Base-by-base conservation (phyloP, 2,797 vertebrate species). In the Brachyrhaphis roseni region DNA sequence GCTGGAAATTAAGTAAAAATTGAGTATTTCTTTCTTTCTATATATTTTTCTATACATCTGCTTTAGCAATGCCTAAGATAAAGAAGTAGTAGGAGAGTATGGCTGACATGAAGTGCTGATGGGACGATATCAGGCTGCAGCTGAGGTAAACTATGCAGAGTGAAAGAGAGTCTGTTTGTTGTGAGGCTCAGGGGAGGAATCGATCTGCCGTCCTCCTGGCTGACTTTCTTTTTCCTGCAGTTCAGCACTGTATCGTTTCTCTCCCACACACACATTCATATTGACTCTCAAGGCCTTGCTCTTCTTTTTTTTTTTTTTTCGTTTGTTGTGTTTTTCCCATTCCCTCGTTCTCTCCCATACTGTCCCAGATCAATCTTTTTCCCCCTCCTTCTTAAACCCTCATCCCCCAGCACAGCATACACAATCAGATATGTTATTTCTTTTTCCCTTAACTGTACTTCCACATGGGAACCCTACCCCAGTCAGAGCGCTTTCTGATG, bases 101-200 rank as follows among this genome's bases (percentile, higher is more conserved):
- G 43, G 23, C 20, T 43, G 53, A 59, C 90, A 91, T 90, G 84
- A 89, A 90, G 90, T 90, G 93, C 89, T 93, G 93, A 93, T 91
- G 90, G 90, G 89, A 89, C 36, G 88, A 88, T 92, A 92, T 88
- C 81, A 64, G 83, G 85, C 91, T 89, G 90, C 86, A 85, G 88
- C 75, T 88, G 91, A 94, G 90, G 93, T 92, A 89, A 93, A 86
- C 90, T 86, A 89, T 89, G 88, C 90, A 86, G 88, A 83, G 83
- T 79, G 75, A 88, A 83, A 86, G 45, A 83, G 81, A 68, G 77
- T 16, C 71, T 91, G 89, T 93, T 93, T 94, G 92, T 90, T 93
- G 91, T 91, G 89, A 74, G 92, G 79, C 93, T 93, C 91, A 26
- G 74, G 93, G 94, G 93, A 93, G 88, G 91, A 84, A 94, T 95